Evolutionary conservation across 1,140 invertebrate species (phyloP).

Genomic region (Drosophila lowei): DNA sequence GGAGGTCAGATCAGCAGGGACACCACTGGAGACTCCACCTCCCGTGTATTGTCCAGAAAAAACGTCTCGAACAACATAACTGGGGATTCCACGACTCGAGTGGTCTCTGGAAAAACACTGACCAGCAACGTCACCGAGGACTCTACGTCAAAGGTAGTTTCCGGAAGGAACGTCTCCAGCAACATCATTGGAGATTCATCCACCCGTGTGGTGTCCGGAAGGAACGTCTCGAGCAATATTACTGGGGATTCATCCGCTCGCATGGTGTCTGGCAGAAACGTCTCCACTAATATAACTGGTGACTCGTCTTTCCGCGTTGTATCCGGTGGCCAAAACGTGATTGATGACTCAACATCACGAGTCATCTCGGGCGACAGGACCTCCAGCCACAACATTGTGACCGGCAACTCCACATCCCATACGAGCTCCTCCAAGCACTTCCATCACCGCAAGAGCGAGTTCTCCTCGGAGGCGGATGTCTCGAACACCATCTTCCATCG

Average conservation of each 20-base stretch:
- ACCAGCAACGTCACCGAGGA: constrained; percentile 30
- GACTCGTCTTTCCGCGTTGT: constrained; percentile 17
- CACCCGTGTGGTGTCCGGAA: constrained; percentile 16
- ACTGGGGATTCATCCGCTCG: constrained; percentile 34
- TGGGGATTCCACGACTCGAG: constrained; percentile 31
- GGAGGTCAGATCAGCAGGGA: constrained; percentile 4
- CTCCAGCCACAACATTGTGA: constrained; percentile 27
- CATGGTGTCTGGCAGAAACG: constrained; percentile 15
- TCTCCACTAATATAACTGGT: constrained; percentile 31
- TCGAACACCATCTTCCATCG: constrained; percentile 90
- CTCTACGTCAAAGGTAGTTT: constrained; percentile 17
- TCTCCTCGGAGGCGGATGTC: constrained; percentile 89
- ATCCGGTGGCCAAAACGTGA: constrained; percentile 6
- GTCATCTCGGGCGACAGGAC: constrained; percentile 25
- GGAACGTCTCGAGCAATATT: constrained; percentile 31
- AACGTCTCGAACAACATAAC: constrained; percentile 25
- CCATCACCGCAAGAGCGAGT: constrained; percentile 88
- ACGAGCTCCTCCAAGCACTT: constrained; percentile 65
- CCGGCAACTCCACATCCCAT: constrained; percentile 33
- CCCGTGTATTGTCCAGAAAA: constrained; percentile 16
- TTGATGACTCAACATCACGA: constrained; percentile 16
- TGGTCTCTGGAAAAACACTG: constrained; percentile 13
- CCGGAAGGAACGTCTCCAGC: constrained; percentile 14
- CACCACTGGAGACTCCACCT: constrained; percentile 7
- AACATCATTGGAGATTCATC: constrained; percentile 39